Base-by-base conservation (phyloP, 2,797 vertebrate species). In the Vultur gryphus region DNA sequence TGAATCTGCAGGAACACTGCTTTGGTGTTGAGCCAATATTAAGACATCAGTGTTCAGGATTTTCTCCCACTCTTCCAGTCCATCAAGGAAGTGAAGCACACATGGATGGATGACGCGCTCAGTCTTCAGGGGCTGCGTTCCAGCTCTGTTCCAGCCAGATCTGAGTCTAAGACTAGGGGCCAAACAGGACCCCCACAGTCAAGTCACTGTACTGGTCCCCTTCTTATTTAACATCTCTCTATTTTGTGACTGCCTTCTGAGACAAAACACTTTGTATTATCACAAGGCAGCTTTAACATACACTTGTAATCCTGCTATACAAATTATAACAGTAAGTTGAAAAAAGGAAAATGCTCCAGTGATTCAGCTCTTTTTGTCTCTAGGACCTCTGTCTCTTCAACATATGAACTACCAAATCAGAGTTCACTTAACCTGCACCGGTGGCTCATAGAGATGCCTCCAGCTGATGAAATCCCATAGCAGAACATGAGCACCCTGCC, bases 101-200 rank as follows among this genome's bases (percentile, higher is more conserved):
- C 28, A 44, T 0, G 7, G 71, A 55, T 3, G 3, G 57, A 58
- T 21, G 66, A 66, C 8, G 43, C 10, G 57, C 48, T 91, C 16
- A 1, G 31, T 46, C 52, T 35, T 13, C 24, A 59, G 17, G 24
- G 33, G 7, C 8, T 62, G 31, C 0, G 0, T 23, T 84, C n/a
- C 91, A 83, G 77, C 51, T 82, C 86, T 24, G 28, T 3, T 28
- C 75, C 43, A 78, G 29, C 4, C 15, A 78, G 29, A 81, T 5
- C 73, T 24, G 13, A 81, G n/a, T 64, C 44, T 35, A 55, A 33
- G 16, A 10, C 44, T 13, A 64, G 8, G 7, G n/a, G 28, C 11
- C 29, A 69, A 59, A 51, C 14, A 66, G 39, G 43, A 78, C 10
- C 9, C 18, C 26, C 24, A 7, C 31, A 70, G 31, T 4, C 59